phyloP scores from a whole-genome alignment of 2,113 vertebrate species.

The Egretta garzetta region DNA sequence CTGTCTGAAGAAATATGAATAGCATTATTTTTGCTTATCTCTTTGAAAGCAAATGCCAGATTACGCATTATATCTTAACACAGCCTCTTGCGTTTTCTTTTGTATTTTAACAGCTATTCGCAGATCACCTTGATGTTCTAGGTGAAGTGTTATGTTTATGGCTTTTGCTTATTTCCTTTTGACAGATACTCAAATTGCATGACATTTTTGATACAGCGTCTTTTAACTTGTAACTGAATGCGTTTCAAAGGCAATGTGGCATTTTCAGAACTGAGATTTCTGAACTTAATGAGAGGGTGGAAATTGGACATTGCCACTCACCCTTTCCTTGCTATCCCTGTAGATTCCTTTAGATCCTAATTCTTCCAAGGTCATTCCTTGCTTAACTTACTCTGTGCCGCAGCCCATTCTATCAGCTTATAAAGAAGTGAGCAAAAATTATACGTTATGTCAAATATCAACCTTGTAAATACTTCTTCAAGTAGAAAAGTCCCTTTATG shows the following conservation, averaged over 20 bases:
- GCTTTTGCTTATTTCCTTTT: neutral
- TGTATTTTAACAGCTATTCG: neutral
- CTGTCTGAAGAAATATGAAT: neutral
- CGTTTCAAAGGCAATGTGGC: neutral
- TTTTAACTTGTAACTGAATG: neutral
- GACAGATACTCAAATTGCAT: neutral
- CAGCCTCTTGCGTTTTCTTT: neutral
- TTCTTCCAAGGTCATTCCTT: neutral
- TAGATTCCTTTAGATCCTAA: neutral
- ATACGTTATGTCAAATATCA: accelerated
- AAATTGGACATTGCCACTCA: neutral
- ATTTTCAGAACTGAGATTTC: neutral
- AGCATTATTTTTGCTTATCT: neutral
- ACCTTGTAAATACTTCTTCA: neutral
- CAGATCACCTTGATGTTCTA: neutral
- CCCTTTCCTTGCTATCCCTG: neutral
- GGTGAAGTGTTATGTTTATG: neutral
- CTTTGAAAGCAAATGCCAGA: neutral
- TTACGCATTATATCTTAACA: neutral
- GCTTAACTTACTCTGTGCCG: neutral
- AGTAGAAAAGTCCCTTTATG: neutral
- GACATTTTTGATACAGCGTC: neutral
- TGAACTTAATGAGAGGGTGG: neutral
- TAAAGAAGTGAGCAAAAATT: neutral
- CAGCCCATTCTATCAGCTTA: neutral